phyloP scores from a whole-genome alignment of 1,140 invertebrate species.

The Oryzaephilus surinamensis region DNA sequence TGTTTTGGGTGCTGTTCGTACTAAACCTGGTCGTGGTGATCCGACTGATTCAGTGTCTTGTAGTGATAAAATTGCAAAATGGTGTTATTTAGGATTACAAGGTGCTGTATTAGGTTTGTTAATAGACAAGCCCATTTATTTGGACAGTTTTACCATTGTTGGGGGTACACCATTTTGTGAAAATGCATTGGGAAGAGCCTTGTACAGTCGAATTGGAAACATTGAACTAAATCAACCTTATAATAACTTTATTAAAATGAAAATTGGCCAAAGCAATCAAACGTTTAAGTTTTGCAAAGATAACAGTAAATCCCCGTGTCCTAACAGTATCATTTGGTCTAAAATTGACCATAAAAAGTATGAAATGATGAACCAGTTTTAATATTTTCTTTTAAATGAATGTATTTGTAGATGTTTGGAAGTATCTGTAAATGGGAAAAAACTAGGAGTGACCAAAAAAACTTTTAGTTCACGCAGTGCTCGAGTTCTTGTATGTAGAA shows the following conservation, averaged over 20 bases:
- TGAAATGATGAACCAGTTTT: conserved; percentile 5
- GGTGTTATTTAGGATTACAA: conserved; percentile 75
- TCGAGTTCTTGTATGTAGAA: conserved; percentile 52
- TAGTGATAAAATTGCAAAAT: conserved; percentile 86
- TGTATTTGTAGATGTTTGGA: conserved; percentile 49
- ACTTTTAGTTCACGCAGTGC: conserved; percentile 41
- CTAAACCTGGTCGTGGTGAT: conserved; percentile 86
- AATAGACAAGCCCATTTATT: conserved; percentile 54
- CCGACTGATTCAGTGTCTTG: conserved; percentile 82
- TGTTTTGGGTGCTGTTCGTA: conserved; percentile 60
- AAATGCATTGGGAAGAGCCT: conserved; percentile 54
- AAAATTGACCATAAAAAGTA: conserved; percentile 16
- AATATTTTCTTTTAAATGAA: conserved; percentile 9
- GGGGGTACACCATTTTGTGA: conserved; percentile 52
- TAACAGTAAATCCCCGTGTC: conserved; percentile 40
- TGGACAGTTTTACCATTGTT: conserved; percentile 62
- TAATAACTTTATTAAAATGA: conserved; percentile 23
- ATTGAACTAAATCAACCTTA: conserved; percentile 27
- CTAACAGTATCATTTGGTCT: conserved; percentile 52
- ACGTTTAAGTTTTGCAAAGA: conserved; percentile 39
- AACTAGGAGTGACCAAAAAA: conserved; percentile 72
- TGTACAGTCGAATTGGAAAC: conserved; percentile 40
- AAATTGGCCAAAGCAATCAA: conserved; percentile 31
- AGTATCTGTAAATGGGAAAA: conserved; percentile 67
- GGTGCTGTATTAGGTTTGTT: conserved; percentile 67